Evolutionary conservation across 2,797 vertebrate species (phyloP).

Genomic region (Myioborus miniatus): DNA sequence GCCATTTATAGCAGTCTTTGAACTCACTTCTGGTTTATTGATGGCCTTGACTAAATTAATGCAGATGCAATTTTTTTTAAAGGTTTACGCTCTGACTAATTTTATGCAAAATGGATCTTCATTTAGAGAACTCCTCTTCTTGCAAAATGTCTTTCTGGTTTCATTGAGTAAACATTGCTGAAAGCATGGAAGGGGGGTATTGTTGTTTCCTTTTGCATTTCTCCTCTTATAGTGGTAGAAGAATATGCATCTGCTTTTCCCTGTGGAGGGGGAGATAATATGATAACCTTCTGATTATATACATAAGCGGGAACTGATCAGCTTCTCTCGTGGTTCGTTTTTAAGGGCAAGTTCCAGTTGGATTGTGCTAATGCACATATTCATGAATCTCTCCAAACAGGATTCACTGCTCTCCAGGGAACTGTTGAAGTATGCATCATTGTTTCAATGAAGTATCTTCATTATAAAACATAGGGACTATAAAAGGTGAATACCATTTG

Average conservation of each 20-base stretch:
- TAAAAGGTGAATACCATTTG: slow-evolving; percentile 81
- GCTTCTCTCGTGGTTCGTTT: slow-evolving; percentile 77
- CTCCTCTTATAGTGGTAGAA: slow-evolving; percentile 45
- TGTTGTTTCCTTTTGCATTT: slow-evolving; percentile 69
- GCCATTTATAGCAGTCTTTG: slow-evolving; percentile 56
- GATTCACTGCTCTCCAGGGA: slow-evolving; percentile 81
- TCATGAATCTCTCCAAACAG: slow-evolving; percentile 85
- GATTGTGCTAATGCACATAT: slow-evolving; percentile 83
- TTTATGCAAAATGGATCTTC: slow-evolving; percentile 32
- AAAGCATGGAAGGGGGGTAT: background rate
- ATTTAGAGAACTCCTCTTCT: slow-evolving; percentile 47
- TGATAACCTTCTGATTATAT: slow-evolving; percentile 83
- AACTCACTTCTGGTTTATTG: slow-evolving; percentile 64
- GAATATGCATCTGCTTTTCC: slow-evolving; percentile 68
- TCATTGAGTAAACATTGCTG: slow-evolving; percentile 23
- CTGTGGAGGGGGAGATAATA: slow-evolving; percentile 72
- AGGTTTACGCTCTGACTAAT: slow-evolving; percentile 36
- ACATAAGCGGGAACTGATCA: slow-evolving; percentile 79
- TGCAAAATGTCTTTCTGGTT: slow-evolving; percentile 35
- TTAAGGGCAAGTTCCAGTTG: slow-evolving; percentile 80
- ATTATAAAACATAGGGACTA: slow-evolving; percentile 82
- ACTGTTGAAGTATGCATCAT: slow-evolving; percentile 83
- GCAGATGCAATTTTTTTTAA: slow-evolving; percentile 21
- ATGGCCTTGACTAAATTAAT: slow-evolving; percentile 60
- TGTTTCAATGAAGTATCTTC: slow-evolving; percentile 86